Percentiles rank a stretch among this genome's conserved stretches.
phyloP scores from a whole-genome alignment of 2,888 invertebrate genomes.

The Lithophane socia region DNA sequence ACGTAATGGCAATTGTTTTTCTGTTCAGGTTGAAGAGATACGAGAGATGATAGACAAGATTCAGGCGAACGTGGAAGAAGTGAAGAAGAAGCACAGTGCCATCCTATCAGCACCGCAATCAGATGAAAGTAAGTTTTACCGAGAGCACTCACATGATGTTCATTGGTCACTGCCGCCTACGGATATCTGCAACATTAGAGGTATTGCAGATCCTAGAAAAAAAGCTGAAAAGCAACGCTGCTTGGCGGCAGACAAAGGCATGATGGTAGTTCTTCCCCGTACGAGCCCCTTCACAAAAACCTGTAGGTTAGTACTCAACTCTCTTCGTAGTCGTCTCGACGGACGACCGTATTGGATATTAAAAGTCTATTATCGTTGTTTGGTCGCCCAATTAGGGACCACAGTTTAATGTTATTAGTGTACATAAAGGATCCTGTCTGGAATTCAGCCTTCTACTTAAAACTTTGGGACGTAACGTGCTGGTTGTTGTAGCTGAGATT shows the following conservation, averaged over 20 bases:
- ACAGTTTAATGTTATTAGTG: constrained; percentile 18
- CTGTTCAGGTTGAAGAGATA: constrained; percentile 98
- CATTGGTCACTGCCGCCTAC: neutral
- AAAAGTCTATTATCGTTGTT: constrained; percentile 13
- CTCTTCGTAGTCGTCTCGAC: neutral
- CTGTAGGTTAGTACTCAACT: neutral
- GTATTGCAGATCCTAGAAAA: neutral
- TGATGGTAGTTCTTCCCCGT: neutral
- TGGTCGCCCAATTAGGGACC: constrained; percentile 9
- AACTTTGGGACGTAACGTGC: constrained; percentile 20
- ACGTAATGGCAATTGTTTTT: constrained; percentile 30
- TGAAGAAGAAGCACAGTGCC: constrained; percentile 99
- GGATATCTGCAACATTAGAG: neutral
- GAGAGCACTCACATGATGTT: neutral
- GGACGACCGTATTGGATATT: neutral
- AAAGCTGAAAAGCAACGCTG: neutral
- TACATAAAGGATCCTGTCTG: neutral
- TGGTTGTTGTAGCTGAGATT: constrained; percentile 28
- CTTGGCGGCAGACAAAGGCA: neutral
- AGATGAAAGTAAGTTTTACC: constrained; percentile 96
- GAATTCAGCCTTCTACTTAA: neutral
- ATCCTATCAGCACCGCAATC: constrained; percentile 99
- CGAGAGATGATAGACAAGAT: constrained; percentile 99
- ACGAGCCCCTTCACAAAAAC: neutral
- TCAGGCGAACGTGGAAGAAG: constrained; percentile 99